Evolutionary conservation across 2,113 vertebrate genomes (phyloP).

Genomic region (Talpa occidentalis): DNA sequence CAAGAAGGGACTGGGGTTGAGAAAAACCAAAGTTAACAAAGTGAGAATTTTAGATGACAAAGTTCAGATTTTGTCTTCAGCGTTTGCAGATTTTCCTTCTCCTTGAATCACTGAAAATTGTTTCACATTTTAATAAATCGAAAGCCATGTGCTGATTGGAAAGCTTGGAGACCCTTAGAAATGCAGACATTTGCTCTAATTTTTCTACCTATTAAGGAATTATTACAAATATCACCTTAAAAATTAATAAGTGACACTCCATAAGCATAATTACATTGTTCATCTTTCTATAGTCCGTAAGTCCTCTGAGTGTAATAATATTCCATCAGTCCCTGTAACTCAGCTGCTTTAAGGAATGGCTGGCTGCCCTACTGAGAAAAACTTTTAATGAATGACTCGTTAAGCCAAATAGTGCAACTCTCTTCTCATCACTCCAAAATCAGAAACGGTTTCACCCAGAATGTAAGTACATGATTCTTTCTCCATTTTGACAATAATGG

Average conservation of each 20-base stretch:
- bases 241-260: conserved; percentile 75
- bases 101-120: conserved; percentile 8
- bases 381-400: conserved; percentile 75
- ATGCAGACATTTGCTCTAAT: conserved; percentile 59
- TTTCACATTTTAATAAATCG: conserved; percentile 56
- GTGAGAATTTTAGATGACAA: background rate
- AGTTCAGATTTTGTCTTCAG: conserved; percentile 34
- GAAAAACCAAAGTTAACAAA: background rate
- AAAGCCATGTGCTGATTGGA: conserved; percentile 56
- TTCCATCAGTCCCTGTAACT: conserved; percentile 69
- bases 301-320: conserved; percentile 71
- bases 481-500: background rate
- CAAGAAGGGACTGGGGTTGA: background rate
- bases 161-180: conserved; percentile 55
- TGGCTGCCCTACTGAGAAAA: conserved; percentile 70
- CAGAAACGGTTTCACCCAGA: conserved; percentile 61
- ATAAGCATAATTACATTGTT: conserved; percentile 57
- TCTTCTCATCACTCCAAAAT: conserved; percentile 58
- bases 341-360: conserved; percentile 80
- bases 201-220: conserved; percentile 72
- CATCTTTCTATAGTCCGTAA: conserved; percentile 64
- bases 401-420: conserved; percentile 76
- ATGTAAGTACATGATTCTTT: conserved; percentile 52
- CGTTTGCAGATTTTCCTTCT: background rate
- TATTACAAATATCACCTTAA: conserved; percentile 63